phyloP scores from a whole-genome alignment of 2,113 vertebrate genomes.

The Phocoena phocoena region DNA sequence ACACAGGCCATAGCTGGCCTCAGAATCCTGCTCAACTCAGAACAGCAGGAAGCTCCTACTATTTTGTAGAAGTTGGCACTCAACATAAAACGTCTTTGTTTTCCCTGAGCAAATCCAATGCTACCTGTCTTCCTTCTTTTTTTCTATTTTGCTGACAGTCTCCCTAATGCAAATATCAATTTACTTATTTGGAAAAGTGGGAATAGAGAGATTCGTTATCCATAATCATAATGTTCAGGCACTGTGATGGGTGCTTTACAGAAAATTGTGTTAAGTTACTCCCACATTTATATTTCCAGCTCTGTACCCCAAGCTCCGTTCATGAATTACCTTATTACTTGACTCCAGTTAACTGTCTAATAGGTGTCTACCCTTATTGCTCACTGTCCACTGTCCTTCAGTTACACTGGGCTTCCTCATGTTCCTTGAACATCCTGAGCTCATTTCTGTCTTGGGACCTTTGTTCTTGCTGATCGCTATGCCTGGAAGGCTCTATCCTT shows the following conservation, averaged over 20 bases:
- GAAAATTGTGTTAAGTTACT: not conserved
- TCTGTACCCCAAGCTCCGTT: not conserved
- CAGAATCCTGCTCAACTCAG: not conserved
- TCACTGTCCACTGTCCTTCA: not conserved
- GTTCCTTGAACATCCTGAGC: not conserved
- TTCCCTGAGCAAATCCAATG: not conserved
- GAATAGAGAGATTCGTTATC: not conserved
- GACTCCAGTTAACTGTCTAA: not conserved
- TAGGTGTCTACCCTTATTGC: not conserved
- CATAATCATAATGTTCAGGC: not conserved
- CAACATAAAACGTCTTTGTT: not conserved
- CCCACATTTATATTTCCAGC: not conserved
- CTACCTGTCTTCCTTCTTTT: not conserved
- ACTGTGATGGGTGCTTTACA: not conserved
- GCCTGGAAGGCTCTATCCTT: not conserved
- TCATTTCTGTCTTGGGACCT: not conserved
- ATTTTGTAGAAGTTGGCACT: not conserved
- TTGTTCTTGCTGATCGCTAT: not conserved
- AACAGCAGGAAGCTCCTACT: not conserved
- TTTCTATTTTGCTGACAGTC: not conserved
- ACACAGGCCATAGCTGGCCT: not conserved
- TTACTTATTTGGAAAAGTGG: not conserved
- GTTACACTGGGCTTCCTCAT: not conserved
- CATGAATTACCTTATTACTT: not conserved
- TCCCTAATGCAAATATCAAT: not conserved